phyloP scores from a whole-genome alignment of 2,113 vertebrate genomes.

The Dascyllus trimaculatus region DNA sequence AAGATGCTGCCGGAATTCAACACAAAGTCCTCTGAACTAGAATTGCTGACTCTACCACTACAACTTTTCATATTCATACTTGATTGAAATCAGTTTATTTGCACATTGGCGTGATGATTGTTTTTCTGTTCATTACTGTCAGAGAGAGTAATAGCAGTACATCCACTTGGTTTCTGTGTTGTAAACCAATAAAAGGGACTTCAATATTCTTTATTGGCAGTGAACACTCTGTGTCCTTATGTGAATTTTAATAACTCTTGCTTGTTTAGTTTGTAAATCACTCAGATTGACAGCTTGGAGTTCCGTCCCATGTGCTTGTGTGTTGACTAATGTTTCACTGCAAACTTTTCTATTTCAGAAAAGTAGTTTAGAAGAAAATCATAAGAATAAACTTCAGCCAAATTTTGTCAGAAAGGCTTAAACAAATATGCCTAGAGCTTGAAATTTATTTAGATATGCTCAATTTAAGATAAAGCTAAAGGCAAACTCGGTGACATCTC shows the following conservation, averaged over 20 bases:
- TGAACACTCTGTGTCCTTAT: background rate
- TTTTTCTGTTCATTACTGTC: background rate
- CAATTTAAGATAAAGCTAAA: constrained; percentile 68
- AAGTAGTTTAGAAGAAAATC: constrained; percentile 60
- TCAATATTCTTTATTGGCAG: background rate
- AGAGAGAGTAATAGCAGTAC: background rate
- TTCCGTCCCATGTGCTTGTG: background rate
- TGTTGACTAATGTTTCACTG: constrained; percentile 22
- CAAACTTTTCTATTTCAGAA: constrained; percentile 55
- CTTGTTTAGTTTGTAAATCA: constrained; percentile 3
- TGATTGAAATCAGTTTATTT: background rate
- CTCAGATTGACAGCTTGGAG: constrained; percentile 32
- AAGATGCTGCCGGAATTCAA: too few relatives aligned
- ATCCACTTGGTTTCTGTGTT: background rate
- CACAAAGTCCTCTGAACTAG: too few relatives aligned
- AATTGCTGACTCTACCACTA: background rate
- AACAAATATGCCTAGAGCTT: constrained; percentile 67
- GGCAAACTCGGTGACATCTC: constrained; percentile 47
- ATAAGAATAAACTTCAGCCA: constrained; percentile 53
- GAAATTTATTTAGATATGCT: constrained; percentile 73
- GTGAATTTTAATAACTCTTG: constrained; percentile 12
- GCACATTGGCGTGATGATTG: background rate
- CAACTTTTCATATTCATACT: background rate
- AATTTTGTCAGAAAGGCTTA: constrained; percentile 66
- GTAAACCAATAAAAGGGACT: constrained; percentile 11